Conservation (phyloP, 2,797 vertebrate genomes). For the Peromyscus melanophrys region DNA sequence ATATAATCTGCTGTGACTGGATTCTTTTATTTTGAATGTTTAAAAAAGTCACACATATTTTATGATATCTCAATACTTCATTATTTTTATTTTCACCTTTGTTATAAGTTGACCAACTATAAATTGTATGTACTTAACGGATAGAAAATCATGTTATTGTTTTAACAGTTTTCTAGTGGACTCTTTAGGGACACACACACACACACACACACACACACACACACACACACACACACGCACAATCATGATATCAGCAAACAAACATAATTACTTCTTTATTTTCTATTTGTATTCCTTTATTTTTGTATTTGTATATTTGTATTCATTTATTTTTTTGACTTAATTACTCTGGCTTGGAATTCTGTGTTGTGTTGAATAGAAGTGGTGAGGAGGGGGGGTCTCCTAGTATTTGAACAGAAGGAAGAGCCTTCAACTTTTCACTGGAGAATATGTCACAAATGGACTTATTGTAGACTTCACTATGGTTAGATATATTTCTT, state of each 20-base stretch:
- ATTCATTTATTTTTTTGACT: not conserved
- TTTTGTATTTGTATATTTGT: no score
- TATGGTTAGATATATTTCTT: not conserved
- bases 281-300: not conserved
- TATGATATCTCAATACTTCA: not conserved
- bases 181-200: not conserved
- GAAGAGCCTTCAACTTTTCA: not conserved
- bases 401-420: not conserved
- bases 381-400: no score
- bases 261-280: not conserved
- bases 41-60: not conserved
- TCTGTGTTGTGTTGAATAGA: not conserved
- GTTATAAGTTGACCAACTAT: not conserved
- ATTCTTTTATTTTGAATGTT: not conserved
- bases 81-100: not conserved
- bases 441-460: not conserved
- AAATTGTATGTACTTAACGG: not conserved
- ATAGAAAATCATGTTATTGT: not conserved
- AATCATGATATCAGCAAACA: not conserved
- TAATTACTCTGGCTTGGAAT: not conserved
- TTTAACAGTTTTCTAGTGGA: not conserved
- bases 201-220: not conserved
- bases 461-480: not conserved
- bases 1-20: not conserved
- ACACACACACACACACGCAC: not conserved